Evolutionary conservation across 2,113 vertebrate genomes (phyloP).

Genomic region (Merops nubicus): DNA sequence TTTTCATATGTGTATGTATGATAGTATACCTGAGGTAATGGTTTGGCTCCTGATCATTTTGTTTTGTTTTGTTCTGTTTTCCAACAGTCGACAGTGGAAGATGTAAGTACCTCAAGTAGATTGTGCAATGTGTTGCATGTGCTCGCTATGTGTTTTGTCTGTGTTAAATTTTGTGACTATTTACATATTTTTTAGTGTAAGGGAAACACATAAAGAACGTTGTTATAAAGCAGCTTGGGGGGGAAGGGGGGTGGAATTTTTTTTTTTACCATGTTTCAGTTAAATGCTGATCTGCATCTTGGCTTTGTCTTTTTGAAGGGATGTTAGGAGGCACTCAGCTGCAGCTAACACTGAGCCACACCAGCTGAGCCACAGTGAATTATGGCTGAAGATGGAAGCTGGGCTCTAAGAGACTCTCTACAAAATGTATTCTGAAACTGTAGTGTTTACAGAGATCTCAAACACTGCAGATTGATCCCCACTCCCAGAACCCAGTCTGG

Average conservation of each 20-base stretch:
- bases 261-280: not conserved
- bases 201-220: not conserved
- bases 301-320: not conserved
- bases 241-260: not conserved
- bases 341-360: not conserved
- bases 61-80: not conserved
- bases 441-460: not conserved
- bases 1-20: not conserved
- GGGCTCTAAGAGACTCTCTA: not conserved
- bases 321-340: not conserved
- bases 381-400: not conserved
- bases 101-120: slow-evolving; percentile 22
- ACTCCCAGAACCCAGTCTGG: not conserved
- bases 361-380: not conserved
- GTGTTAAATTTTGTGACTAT: not conserved
- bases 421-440: not conserved
- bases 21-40: not conserved
- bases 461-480: not conserved
- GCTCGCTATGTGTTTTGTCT: not conserved
- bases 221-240: not conserved
- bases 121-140: not conserved
- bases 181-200: not conserved
- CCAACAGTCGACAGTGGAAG: slow-evolving; percentile 31
- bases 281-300: not conserved
- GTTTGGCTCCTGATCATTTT: slow-evolving; percentile 4